Evolutionary conservation across 2,113 vertebrate genomes (phyloP).

Genomic region (Xyrauchen texanus): DNA sequence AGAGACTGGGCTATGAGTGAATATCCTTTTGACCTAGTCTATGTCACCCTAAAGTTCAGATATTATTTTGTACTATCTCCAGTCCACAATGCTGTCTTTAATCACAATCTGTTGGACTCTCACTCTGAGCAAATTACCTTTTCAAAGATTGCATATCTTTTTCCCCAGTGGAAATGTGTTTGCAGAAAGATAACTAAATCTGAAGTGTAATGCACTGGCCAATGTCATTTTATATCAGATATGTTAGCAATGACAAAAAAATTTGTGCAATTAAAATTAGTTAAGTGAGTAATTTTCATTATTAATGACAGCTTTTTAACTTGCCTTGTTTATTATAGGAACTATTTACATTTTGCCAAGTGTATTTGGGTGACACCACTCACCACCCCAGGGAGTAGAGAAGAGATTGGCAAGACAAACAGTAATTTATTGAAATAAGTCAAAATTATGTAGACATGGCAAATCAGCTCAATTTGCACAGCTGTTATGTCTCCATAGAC

Average conservation of each 20-base stretch:
- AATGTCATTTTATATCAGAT: not conserved
- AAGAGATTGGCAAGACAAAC: slow-evolving; percentile 47
- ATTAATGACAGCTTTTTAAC: not conserved
- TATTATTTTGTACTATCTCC: slow-evolving; percentile 2
- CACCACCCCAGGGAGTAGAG: slow-evolving; percentile 19
- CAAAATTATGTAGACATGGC: slow-evolving; percentile 61
- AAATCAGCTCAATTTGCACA: slow-evolving; percentile 58
- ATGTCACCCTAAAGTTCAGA: slow-evolving; percentile 2
- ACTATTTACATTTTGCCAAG: no score
- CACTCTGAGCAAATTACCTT: slow-evolving; percentile 35
- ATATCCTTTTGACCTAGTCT: not conserved
- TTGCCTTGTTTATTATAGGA: not conserved
- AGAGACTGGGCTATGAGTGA: not conserved
- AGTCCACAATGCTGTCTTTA: slow-evolving; percentile 8
- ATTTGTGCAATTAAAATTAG: not conserved
- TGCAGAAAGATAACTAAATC: slow-evolving; percentile 4
- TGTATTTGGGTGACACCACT: not conserved
- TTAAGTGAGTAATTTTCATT: no score
- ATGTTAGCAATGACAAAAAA: not conserved
- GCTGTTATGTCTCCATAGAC: slow-evolving; percentile 58
- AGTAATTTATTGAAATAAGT: slow-evolving; percentile 55
- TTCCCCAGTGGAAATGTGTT: not conserved
- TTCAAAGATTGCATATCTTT: slow-evolving; percentile 20
- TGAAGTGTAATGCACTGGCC: not conserved
- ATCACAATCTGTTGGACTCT: not conserved